Base-by-base conservation (phyloP, 2,797 vertebrate genomes). In the Sebastes umbrosus region DNA sequence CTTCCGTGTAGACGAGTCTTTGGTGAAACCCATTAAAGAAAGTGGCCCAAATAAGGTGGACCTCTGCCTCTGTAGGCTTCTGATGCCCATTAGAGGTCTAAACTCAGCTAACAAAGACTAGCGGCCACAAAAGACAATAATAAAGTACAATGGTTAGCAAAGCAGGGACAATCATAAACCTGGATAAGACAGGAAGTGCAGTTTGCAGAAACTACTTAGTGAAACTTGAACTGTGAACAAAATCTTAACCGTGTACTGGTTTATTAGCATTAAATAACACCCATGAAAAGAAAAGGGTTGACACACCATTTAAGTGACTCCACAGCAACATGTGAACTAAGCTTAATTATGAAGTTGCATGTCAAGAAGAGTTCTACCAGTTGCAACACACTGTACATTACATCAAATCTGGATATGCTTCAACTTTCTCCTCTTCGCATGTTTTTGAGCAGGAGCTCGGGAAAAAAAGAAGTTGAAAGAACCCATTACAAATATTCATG, bases 401-500 rank as follows among this genome's bases (percentile, higher is more conserved):
- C 27, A 83, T 79, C 10, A 75, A 79, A 90, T 80, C 68, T 79
- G 63, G 55, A 62, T 80, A 50, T 67, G 79, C 29, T 72, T 83
- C 27, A 84, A 89, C 78, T 88, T 92, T 82, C 58, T 79, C 62
- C 66, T 55, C 85, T 69, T 84, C 52, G 63, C 36, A 59, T 85
- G 31, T 82, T 87, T 84, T 75, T 59, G 60, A 84, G 79, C 75
- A 87, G 90, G 52, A 88, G 78, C 76, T 87, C 73, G 75, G n/a
- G n/a, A 84, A 90, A 93, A 93, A 85, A 78, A 73, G 79, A 84
- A 80, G 80, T 68, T 90, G 84, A 90, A 91, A 90, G 83, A 87
- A 84, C 18, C 81, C 84, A 93, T 91, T 92, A 90, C 89, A 92
- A 88, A 94, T 92, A 91, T 91, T 86, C 79, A 91, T 87, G 57